Evolutionary conservation across 2,888 invertebrate genomes (phyloP).

Genomic region (Eugnorisma glareosa): DNA sequence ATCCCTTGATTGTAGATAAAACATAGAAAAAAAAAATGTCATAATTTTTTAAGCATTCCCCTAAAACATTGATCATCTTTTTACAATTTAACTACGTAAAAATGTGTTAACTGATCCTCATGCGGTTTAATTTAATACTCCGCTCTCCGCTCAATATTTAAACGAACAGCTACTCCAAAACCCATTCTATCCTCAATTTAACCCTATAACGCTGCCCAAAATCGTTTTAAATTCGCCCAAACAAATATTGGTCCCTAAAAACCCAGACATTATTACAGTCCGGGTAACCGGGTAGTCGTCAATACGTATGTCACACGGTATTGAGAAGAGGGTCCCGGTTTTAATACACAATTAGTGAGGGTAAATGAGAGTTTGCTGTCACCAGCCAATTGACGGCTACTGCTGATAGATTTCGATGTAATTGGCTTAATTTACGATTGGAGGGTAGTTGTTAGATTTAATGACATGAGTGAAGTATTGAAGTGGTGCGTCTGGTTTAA

Average conservation of each 20-base stretch:
- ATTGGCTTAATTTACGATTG: conserved; percentile 32
- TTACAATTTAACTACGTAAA: not conserved
- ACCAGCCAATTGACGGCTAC: conserved; percentile 36
- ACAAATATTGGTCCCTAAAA: conserved; percentile 57
- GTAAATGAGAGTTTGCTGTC: conserved; percentile 62
- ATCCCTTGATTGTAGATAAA: too few relatives aligned
- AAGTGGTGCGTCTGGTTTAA: not conserved
- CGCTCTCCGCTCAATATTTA: conserved; percentile 33
- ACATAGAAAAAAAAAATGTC: too few relatives aligned
- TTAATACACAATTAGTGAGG: conserved; percentile 63
- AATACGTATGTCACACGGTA: conserved; percentile 47
- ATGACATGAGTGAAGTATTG: not conserved
- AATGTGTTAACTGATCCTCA: conserved; percentile 4
- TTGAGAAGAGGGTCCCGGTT: conserved; percentile 60
- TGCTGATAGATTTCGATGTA: conserved; percentile 40
- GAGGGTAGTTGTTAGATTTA: conserved; percentile 15
- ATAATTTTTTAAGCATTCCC: not conserved
- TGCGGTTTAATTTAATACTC: conserved; percentile 30
- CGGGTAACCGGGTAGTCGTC: conserved; percentile 48
- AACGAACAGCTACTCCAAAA: conserved; percentile 30
- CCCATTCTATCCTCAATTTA: conserved; percentile 32
- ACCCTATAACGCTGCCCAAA: conserved; percentile 42
- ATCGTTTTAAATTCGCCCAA: conserved; percentile 53
- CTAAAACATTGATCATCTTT: not conserved
- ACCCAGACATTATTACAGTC: conserved; percentile 45